These are phyloP conservation scores for Andrena bicolor DNA, from an alignment of 2,888 invertebrate species.

Conservation along the genomic window DNA sequence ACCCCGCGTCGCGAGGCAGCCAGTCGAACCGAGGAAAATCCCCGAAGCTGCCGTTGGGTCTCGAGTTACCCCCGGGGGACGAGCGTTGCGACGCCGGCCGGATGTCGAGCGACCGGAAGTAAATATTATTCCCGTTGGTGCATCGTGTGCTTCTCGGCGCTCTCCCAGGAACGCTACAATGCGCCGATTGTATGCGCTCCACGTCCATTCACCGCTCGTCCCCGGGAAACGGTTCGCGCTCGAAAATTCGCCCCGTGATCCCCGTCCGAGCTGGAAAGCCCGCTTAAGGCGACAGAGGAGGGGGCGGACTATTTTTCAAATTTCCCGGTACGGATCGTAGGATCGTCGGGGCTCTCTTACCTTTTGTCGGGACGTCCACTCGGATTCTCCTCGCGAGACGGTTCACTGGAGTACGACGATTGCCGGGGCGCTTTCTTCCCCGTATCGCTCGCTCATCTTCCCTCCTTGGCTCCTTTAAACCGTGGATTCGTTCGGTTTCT, in stretches of 20 bases:
- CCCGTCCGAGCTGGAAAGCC: conserved; percentile 14
- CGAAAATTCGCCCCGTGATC: conserved; percentile 60
- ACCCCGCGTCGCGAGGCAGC: conserved; percentile 37
- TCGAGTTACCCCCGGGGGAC: conserved; percentile 40
- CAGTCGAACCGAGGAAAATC: conserved; percentile 30
- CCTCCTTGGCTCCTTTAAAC: conserved; percentile 58
- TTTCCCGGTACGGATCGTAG: conserved; percentile 57
- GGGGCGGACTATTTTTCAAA: conserved; percentile 66
- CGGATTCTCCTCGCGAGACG: conserved; percentile 67
- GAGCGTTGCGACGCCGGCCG: conserved; percentile 54
- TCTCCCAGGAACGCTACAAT: conserved; percentile 74
- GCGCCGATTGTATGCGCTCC: conserved; percentile 74
- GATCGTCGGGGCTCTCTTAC: conserved; percentile 19
- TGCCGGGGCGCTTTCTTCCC: conserved; percentile 53
- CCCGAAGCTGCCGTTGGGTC: conserved; percentile 17
- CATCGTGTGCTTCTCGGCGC: conserved; percentile 54
- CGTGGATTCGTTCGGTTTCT: conserved; percentile 53
- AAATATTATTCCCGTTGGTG: conserved; percentile 79
- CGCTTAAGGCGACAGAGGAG: conserved; percentile 1
- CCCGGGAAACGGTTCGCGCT: conserved; percentile 33
- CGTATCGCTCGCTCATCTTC: conserved; percentile 69
- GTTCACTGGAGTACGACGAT: conserved; percentile 65
- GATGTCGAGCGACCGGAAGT: conserved; percentile 75
- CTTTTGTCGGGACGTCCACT: conserved; percentile 70
- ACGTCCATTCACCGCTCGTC: conserved; percentile 60